Base-by-base conservation (phyloP, 2,888 invertebrate species). In the Drosophila algonquin region DNA sequence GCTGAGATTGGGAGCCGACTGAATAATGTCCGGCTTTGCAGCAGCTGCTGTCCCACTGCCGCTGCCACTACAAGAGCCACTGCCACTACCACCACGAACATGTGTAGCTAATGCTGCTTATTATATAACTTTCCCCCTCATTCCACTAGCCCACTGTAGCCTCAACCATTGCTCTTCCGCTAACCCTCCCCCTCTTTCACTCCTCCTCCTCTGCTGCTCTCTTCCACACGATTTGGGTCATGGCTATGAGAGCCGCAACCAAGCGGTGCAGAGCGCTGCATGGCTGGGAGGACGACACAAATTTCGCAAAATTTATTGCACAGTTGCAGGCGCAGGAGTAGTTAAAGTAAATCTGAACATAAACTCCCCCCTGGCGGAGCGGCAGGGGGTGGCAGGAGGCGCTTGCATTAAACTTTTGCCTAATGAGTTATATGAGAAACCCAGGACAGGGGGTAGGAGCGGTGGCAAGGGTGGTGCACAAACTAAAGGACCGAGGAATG, bases 261-360 rank as follows among this genome's bases (percentile, higher is more conserved):
- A 18, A 32, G 63, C 52, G 32, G 14, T 12, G 56, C 40, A 14
- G 21, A 32, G 63, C 52, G 32, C 18, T 12, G 56, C 40, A 14
- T 53, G 55, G 50, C 6, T 50, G 55, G 50, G n/a, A 44, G 71
- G 55, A 73, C 69, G 70, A 76, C 76, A 75, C 71, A 70, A 79
- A 81, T 77, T 79, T 72, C 56, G 63, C 60, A 65, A 73, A 77
- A 87, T 87, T 80, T 87, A 83, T 87, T 79, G 88, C 81, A 87
- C 80, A 87, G 80, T 87, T 81, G 77, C 81, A 77, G 86, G 80
- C 82, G 75, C 72, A 74, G 64, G 76, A 79, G 79, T 79, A 79
- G 82, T 82, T 78, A 73, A 87, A 82, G 77, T 82, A 85, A 87
- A 87, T 85, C 85, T 80, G 69, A 73, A 64, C 81, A 71, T 64